Percentiles rank a stretch among this genome's conserved stretches.
Evolutionary conservation across 2,113 vertebrate genomes (phyloP).

Genomic region (Heterotis niloticus): DNA sequence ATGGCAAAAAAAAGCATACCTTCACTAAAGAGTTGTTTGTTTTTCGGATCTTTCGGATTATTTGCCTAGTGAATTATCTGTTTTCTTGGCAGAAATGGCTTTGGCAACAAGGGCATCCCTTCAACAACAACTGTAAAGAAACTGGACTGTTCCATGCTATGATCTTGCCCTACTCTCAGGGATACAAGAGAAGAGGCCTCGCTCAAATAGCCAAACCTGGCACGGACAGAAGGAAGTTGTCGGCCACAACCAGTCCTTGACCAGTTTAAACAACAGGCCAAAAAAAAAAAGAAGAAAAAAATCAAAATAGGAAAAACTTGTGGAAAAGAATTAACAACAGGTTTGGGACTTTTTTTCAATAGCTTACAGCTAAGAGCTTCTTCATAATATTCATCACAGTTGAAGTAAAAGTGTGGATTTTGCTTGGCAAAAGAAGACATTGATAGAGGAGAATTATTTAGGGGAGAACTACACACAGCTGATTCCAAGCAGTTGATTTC

Average conservation of each 20-base stretch:
- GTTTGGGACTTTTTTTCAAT: neutral
- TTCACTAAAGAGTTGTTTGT: neutral
- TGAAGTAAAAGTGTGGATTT: neutral
- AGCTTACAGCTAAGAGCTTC: neutral
- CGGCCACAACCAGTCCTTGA: no score
- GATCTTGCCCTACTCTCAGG: neutral
- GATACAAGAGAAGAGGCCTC: no score
- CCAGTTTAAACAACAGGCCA: no score
- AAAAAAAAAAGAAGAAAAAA: no score
- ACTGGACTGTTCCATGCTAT: neutral
- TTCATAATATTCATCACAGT: neutral
- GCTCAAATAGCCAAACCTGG: no score
- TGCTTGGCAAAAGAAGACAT: neutral
- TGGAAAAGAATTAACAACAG: neutral
- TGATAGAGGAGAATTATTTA: conserved; percentile 4
- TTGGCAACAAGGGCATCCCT: neutral
- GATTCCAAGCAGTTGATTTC: neutral
- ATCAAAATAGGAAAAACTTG: no score
- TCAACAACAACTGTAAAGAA: neutral
- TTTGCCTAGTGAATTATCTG: neutral
- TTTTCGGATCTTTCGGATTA: neutral
- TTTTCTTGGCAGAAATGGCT: neutral
- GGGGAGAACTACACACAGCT: neutral
- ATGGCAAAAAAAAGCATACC: neutral
- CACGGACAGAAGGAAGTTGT: neutral